phyloP scores from a whole-genome alignment of 2,797 vertebrate species.

The Halcyon leucocephala region DNA sequence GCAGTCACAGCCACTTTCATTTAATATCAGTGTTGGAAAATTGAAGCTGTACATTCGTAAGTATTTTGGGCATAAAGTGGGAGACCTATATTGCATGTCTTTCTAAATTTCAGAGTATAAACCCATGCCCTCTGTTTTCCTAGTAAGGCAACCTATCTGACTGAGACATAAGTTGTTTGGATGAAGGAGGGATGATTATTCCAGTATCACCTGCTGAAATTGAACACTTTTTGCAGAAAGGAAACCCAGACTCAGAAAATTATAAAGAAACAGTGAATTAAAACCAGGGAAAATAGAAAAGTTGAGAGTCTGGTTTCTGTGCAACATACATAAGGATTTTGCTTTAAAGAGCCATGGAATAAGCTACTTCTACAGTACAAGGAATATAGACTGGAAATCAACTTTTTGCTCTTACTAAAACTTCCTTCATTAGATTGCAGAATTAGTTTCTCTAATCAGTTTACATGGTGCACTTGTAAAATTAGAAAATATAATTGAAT shows the following conservation, averaged over 20 bases:
- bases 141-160: background rate
- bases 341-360: background rate
- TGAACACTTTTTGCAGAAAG: background rate
- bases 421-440: background rate
- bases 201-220: background rate
- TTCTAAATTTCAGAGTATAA: background rate
- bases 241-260: background rate
- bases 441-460: background rate
- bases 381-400: background rate
- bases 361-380: background rate
- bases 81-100: background rate
- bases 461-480: too few species aligned
- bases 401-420: background rate
- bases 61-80: background rate
- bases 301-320: background rate
- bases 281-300: background rate
- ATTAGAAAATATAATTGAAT: too few species aligned
- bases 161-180: background rate
- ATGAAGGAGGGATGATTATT: background rate
- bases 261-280: background rate
- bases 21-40: background rate
- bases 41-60: accelerated
- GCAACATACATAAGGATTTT: background rate
- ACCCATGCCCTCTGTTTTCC: background rate
- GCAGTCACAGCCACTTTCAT: background rate